Evolutionary conservation across 2,888 invertebrate genomes (phyloP).

Genomic region (Apamea anceps): DNA sequence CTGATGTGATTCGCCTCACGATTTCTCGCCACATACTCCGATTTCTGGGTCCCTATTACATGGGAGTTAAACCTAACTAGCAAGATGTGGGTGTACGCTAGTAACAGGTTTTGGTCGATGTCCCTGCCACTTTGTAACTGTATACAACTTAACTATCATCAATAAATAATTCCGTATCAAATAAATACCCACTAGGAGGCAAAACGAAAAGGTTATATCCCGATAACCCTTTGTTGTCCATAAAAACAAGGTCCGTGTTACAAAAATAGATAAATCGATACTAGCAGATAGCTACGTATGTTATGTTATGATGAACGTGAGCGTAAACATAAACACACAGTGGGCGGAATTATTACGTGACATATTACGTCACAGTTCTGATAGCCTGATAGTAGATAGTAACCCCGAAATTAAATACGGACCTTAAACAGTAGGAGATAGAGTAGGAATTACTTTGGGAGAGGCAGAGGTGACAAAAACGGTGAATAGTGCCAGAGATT

Average conservation of each 20-base stretch:
- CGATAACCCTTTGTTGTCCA: conserved; percentile 42
- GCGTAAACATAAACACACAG: conserved; percentile 70
- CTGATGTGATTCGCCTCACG: too few species aligned
- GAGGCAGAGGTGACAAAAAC: conserved; percentile 40
- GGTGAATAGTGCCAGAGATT: conserved; percentile 62
- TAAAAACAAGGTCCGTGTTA: conserved; percentile 28
- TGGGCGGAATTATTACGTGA: conserved; percentile 62
- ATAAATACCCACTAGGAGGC: conserved; percentile 16
- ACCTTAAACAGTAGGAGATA: conserved; percentile 14
- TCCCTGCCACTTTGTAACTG: too few species aligned
- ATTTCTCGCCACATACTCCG: too few species aligned
- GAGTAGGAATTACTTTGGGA: conserved; percentile 11
- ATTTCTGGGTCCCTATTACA: too few species aligned
- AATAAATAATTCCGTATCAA: conserved; percentile 11
- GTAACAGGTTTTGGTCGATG: too few species aligned
- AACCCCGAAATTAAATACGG: conserved; percentile 22
- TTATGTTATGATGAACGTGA: conserved; percentile 50
- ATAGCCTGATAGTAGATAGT: conserved; percentile 49
- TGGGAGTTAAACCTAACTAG: too few species aligned
- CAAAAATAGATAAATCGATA: conserved; percentile 50
- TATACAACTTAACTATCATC: background rate
- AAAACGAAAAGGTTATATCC: conserved; percentile 30
- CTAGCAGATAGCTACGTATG: conserved; percentile 34
- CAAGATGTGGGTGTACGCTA: too few species aligned
- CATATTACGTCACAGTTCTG: conserved; percentile 55